A percentile compares a stretch with the other conserved stretches of the same genome.
These are phyloP conservation scores for Karalla daura DNA, from an alignment of 2,797 vertebrate genomes.

Conservation along the genomic window DNA sequence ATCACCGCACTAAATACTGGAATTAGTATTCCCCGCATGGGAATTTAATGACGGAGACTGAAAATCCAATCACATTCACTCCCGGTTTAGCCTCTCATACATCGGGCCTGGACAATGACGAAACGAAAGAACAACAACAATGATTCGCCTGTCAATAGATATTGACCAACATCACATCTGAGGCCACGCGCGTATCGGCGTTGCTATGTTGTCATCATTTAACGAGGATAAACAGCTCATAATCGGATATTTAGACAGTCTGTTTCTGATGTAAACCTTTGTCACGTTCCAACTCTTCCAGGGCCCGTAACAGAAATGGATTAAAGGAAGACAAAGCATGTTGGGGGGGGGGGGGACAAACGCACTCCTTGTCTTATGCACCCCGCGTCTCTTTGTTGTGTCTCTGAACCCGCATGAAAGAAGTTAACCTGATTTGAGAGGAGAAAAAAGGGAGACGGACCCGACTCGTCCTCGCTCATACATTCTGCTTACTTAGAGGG, in stretches of 20 bases:
- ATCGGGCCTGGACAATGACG: conserved; percentile 77
- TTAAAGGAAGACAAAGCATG: conserved; percentile 1
- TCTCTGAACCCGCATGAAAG: conserved; percentile 8
- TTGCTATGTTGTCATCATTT: conserved; percentile 81
- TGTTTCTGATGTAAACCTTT: conserved; percentile 71
- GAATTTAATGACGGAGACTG: conserved; percentile 86
- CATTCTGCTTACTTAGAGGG: conserved; percentile 21
- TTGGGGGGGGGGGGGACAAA: too few species aligned
- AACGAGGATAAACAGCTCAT: conserved; percentile 82
- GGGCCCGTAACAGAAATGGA: conserved; percentile 11
- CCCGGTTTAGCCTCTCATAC: conserved; percentile 79
- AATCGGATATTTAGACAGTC: conserved; percentile 79
- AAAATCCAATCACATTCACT: conserved; percentile 86
- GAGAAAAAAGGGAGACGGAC: not conserved
- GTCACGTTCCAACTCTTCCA: conserved; percentile 56
- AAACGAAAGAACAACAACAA: conserved; percentile 83
- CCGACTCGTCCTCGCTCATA: conserved; percentile 25
- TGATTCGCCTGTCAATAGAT: conserved; percentile 85
- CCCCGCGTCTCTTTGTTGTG: not conserved
- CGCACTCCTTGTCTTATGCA: too few species aligned
- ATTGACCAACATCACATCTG: conserved; percentile 81
- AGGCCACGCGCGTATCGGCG: conserved; percentile 78
- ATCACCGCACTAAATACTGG: conserved; percentile 87
- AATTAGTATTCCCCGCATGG: conserved; percentile 89
- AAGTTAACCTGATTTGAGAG: conserved; percentile 10